Base-by-base conservation (phyloP, 2,113 vertebrate genomes). In the Helogale parvula region DNA sequence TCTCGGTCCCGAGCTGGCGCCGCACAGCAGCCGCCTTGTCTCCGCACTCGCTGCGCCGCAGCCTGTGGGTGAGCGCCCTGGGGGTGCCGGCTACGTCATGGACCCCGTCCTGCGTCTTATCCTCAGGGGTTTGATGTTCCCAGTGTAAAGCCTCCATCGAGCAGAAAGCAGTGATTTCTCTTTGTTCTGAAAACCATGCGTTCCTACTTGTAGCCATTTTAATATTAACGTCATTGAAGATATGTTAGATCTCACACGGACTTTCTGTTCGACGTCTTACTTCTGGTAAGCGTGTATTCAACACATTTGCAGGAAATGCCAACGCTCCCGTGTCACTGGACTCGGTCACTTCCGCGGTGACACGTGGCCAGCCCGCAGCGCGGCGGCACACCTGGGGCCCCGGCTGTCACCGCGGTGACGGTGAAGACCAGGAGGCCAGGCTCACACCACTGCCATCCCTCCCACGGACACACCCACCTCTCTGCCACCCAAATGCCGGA, bases 361-460 rank as follows among this genome's bases (percentile, higher is more conserved):
- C 33, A 17, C 10, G 14, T 11, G n/a, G 27, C 45, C 25, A 35
- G n/a, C 11, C 50, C 4, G 0, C 2, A 23, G 13, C 3, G 6
- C 2, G 3, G 13, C 6, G 5, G 5, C 21, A 11, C 31, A 16
- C 1, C 38, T 9, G 50, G 65, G 65, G 7, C 13, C 13, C 7
- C 27, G 33, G 19, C 65, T 17, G 16, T 52, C 65, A 23, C 25
- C 50, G 17, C 0, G 15, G 65, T 3, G 8, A 11, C 13, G 45
- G 5, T 0, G 27, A 25, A 50, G 4, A 52, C 41, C 41, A 41
- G 41, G 41, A 41, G 41, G 41, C 9, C 8, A 17, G 57, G 27
- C 10, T 11, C 2, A 6, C 84, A 1, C 84, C 23, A 0, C 21
- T 2, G 2, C 35, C 23, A 5, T 8, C 45, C 65, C 33, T 69